Base-by-base conservation (phyloP, 2,888 invertebrate species). In the Notodonta dromedarius region DNA sequence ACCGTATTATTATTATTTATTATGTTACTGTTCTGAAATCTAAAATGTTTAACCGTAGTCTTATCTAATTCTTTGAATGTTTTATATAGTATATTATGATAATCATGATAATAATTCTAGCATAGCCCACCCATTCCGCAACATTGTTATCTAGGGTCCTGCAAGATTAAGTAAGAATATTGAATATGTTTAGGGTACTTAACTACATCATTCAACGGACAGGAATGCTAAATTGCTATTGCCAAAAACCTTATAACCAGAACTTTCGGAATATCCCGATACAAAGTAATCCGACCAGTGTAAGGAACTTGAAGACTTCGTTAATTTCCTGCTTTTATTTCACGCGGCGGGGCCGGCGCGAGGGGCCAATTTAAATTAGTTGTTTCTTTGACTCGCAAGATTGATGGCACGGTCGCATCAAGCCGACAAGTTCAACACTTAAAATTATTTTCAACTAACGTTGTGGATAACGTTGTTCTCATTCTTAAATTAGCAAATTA, bases 341-440 rank as follows among this genome's bases (percentile, higher is more conserved):
- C 68, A 70, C 69, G 60, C 61, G 62, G 63, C 66, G 58, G 67
- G 73, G 62, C 61, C 39, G 64, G 69, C 60, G 65, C 66, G 63
- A 66, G 69, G 67, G 82, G 72, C 71, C 80, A 79, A 70, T 69
- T 73, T 81, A 80, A 78, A 77, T 79, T 78, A 81, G 78, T 82
- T 78, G 76, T 78, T 78, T 74, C 78, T 76, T 76, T 72, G 76
- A 71, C 75, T 74, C 69, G 64, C 61, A 78, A 81, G 83, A 84
- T 82, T 83, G 82, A 84, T 83, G 78, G 71, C 74, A 77, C 75
- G 77, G 79, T 82, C 79, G 73, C 80, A 71, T 71, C 74, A 77
- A 74, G 69, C 62, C 54, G 39, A 59, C 57, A 63, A 75, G 70
- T 70, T 75, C 63, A 68, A 61, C 73, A 65, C 63, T 71, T 73